Base-by-base conservation (phyloP, 1,140 invertebrate genomes). In the Drosophila lini region DNA sequence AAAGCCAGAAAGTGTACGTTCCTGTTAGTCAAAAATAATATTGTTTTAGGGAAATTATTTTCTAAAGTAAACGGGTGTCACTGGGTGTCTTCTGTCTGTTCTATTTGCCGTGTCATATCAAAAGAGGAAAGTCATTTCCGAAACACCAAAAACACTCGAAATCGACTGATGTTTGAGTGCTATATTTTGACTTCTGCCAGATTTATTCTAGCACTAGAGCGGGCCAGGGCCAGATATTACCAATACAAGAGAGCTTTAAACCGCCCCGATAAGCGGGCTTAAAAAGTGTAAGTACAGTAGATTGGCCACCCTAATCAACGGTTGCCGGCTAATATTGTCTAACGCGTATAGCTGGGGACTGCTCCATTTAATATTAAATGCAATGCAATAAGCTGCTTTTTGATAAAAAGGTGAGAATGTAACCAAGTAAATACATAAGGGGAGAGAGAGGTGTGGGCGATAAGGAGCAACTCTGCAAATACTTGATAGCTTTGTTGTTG, bases 401-500 rank as follows among this genome's bases (percentile, higher is more conserved):
- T 52, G 64, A 68, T 68, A 68, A 68, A 8, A 22, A 65, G 19
- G 28, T 52, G 61, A 34, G 36, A 28, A 40, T 65, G 61, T 42
- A 67, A 52, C 28, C 41, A 67, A 34, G 45, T 41, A 28, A 50
- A 67, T 41, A 28, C 40, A 67, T 41, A 68, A 42, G 36, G 0
- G 42, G 7, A 31, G 3, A 6, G 5, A 13, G 25, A 38, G 16
- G n/a, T 3, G 42, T 22, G 42, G n/a, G 25, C 58, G 64, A 68
- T 67, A 63, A 67, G 36, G 13, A 41, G 9, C 6, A 41, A n/a
- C 8, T 31, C 28, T 41, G 11, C 4, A 34, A 34, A 88, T 80
- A 83, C 80, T 77, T 80, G 73, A 57, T 77, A 77, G 73, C 50
- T 31, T 25, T 63, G 74, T 69, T 76, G 60, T 52, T 65, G 74